Conservation (phyloP, 2,888 invertebrate species). For the Marronus borbonicus region DNA sequence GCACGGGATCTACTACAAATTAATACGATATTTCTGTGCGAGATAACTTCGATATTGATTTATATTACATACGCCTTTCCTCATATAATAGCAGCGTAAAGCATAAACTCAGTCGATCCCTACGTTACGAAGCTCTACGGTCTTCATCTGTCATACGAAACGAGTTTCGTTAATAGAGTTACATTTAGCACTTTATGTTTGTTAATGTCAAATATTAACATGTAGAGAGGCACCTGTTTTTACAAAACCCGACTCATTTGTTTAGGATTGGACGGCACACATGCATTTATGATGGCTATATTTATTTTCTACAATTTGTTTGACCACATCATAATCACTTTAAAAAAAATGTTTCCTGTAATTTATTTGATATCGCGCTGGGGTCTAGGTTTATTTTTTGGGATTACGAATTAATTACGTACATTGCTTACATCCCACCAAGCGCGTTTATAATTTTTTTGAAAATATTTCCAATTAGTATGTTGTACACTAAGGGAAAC, state of each 20-base stretch:
- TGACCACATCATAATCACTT: constrained; percentile 44
- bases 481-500: no score
- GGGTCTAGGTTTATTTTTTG: background rate
- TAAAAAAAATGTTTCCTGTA: constrained; percentile 32
- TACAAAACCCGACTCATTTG: constrained; percentile 50
- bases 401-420: constrained; percentile 7
- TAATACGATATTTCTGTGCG: background rate
- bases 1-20: constrained; percentile 13
- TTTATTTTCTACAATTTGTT: constrained; percentile 46
- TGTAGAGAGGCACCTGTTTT: constrained; percentile 51
- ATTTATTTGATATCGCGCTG: constrained; percentile 21
- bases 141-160: constrained; percentile 37
- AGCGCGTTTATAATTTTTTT: background rate
- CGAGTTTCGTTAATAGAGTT: constrained; percentile 48
- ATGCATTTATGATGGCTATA: constrained; percentile 43
- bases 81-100: background rate
- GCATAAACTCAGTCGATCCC: background rate
- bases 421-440: constrained; percentile 13
- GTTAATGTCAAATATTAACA: constrained; percentile 51
- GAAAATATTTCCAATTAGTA: no score
- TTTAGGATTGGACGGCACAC: constrained; percentile 37
- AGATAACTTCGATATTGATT: constrained; percentile 1
- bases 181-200: constrained; percentile 50
- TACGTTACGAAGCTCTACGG: constrained; percentile 4
- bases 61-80: background rate